Percentiles rank a stretch among this genome's conserved stretches.
Evolutionary conservation across 1,140 invertebrate species (phyloP).

Genomic region (Lineus longissimus): DNA sequence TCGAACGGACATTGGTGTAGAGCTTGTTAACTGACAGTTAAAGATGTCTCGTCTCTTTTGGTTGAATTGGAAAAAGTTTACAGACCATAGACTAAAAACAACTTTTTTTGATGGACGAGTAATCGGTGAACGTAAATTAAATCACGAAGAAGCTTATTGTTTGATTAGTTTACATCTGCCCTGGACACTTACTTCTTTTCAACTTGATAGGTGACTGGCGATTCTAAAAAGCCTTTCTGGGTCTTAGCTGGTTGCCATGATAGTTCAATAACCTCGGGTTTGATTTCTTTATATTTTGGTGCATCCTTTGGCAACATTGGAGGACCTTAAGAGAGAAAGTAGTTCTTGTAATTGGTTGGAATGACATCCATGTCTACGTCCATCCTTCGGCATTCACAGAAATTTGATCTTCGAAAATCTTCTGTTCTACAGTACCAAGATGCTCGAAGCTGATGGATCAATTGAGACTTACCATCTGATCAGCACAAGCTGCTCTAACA

Average conservation of each 20-base stretch:
- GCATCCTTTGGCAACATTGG: not conserved
- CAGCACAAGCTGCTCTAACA: constrained; percentile 75
- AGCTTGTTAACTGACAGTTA: constrained; percentile 31
- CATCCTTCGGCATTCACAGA: not conserved
- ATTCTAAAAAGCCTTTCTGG: constrained; percentile 27
- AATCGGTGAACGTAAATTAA: too few relatives aligned
- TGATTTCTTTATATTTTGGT: constrained; percentile 12
- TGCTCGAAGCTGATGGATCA: constrained; percentile 59
- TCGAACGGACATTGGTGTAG: constrained; percentile 22
- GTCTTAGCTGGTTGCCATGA: constrained; percentile 37
- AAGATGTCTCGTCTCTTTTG: constrained; percentile 35
- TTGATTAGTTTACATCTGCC: too few relatives aligned
- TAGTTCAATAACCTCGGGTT: constrained; percentile 27
- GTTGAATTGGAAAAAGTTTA: constrained; percentile 17
- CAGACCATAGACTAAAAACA: constrained; percentile 36
- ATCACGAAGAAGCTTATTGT: too few relatives aligned
- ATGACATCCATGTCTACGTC: not conserved
- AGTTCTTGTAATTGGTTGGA: not conserved
- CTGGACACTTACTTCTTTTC: constrained; percentile 37
- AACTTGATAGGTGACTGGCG: constrained; percentile 42
- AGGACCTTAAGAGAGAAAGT: not conserved
- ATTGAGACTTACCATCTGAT: constrained; percentile 94
- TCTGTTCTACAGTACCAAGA: not conserved
- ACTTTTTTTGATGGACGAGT: too few relatives aligned
- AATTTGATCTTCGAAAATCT: not conserved